Evolutionary conservation across 2,888 invertebrate species (phyloP).

Genomic region (Strigamia transsilvanica): DNA sequence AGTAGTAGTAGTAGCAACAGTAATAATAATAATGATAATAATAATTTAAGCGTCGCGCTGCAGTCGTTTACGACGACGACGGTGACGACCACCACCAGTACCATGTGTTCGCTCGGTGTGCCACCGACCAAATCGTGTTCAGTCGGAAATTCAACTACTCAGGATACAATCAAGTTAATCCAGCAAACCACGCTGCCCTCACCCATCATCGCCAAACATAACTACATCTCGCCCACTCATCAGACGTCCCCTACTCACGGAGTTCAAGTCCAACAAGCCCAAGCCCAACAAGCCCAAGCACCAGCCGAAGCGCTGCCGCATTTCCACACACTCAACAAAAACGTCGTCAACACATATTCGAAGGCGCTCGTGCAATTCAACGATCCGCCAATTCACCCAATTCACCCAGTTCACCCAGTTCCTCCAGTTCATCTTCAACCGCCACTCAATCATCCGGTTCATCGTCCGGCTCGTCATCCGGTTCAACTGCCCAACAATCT

Average conservation of each 20-base stretch:
- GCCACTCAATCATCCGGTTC: background rate
- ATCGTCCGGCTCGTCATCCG: too few relatives aligned
- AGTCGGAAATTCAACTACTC: background rate
- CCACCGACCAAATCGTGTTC: background rate
- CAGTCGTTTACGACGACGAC: background rate
- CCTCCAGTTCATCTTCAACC: background rate
- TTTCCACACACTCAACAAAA: background rate
- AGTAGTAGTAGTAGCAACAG: too few relatives aligned
- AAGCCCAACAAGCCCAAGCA: background rate
- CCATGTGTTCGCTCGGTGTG: background rate
- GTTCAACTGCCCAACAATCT: too few relatives aligned
- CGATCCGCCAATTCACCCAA: too few relatives aligned
- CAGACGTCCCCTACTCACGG: too few relatives aligned
- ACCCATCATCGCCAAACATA: background rate
- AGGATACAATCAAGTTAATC: background rate
- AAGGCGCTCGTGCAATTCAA: background rate
- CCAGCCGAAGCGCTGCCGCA: background rate
- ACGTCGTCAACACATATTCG: background rate
- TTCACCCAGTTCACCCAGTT: background rate
- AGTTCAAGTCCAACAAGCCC: too few relatives aligned
- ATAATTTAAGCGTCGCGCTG: background rate
- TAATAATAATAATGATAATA: too few relatives aligned
- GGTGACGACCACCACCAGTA: background rate
- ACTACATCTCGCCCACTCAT: background rate
- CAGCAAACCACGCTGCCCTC: slow-evolving; percentile 48